These are phyloP conservation scores for Euura saliciscinereae DNA, from an alignment of 1,140 invertebrate genomes.

Conservation along the genomic window DNA sequence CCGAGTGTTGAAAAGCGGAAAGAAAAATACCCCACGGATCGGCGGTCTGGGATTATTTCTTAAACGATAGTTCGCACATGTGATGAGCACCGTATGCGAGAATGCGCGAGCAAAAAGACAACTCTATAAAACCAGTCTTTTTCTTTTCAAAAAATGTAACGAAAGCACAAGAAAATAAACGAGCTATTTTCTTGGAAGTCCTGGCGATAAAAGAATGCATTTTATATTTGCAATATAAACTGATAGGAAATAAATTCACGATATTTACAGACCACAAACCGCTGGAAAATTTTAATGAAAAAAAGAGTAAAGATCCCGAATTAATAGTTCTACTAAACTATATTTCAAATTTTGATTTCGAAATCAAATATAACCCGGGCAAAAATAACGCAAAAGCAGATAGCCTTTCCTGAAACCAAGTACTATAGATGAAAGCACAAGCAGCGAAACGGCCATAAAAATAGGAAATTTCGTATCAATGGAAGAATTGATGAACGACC, in stretches of 20 bases:
- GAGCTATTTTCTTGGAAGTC: neutral
- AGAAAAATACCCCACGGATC: too few species aligned
- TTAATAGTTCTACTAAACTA: neutral
- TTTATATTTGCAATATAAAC: neutral
- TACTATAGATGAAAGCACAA: constrained; percentile 9
- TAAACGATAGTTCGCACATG: too few species aligned
- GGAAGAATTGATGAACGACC: neutral
- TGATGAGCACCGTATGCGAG: too few species aligned
- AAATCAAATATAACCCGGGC: constrained; percentile 20
- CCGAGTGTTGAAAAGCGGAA: too few species aligned
- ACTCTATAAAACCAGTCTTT: constrained; percentile 13
- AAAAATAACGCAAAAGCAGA: constrained; percentile 25
- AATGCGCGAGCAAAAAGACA: constrained; percentile 21
- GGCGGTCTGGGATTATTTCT: too few species aligned
- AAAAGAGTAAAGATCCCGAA: neutral
- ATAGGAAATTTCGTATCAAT: neutral
- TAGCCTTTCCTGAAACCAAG: constrained; percentile 24
- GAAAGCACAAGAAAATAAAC: neutral
- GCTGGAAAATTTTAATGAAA: constrained; percentile 25
- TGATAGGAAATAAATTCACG: constrained; percentile 20
- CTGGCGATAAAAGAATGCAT: neutral
- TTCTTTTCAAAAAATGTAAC: neutral
- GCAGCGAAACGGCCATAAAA: neutral
- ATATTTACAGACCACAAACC: constrained; percentile 26
- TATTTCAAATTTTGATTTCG: neutral